These are phyloP conservation scores for Lophotriccus pileatus DNA, from an alignment of 2,797 vertebrate genomes.

Conservation along the genomic window DNA sequence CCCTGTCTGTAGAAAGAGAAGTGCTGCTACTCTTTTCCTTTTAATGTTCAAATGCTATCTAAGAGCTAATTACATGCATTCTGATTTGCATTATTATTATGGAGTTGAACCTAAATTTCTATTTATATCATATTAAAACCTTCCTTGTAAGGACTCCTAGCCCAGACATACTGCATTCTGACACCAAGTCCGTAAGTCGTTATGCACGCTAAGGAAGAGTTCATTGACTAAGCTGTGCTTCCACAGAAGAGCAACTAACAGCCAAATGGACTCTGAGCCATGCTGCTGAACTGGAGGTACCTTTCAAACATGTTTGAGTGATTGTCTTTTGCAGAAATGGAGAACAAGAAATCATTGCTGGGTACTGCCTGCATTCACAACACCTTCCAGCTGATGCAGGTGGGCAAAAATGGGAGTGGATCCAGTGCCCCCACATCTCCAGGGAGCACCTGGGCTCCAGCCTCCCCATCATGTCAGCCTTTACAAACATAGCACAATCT, in stretches of 20 bases:
- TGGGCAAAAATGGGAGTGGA: neutral
- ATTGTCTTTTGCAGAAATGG: neutral
- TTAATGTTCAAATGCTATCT: neutral
- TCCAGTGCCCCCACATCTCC: neutral
- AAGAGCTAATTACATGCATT: neutral
- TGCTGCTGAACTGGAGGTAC: neutral
- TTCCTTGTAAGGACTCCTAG: neutral
- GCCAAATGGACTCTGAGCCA: neutral
- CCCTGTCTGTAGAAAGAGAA: neutral
- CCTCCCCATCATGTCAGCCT: neutral
- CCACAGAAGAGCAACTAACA: neutral
- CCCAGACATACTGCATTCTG: neutral
- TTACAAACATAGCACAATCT: neutral
- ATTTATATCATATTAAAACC: neutral
- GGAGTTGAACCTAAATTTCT: neutral
- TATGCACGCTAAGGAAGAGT: neutral
- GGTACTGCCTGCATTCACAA: neutral
- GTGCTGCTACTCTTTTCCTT: neutral
- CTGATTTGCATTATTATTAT: neutral
- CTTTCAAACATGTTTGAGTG: neutral
- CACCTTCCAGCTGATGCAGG: neutral
- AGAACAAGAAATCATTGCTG: neutral
- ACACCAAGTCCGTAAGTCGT: neutral
- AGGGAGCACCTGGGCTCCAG: rapidly evolving
- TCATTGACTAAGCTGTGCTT: neutral